Evolutionary conservation across 1,140 invertebrate genomes (phyloP).

Genomic region (Bombus affinis): DNA sequence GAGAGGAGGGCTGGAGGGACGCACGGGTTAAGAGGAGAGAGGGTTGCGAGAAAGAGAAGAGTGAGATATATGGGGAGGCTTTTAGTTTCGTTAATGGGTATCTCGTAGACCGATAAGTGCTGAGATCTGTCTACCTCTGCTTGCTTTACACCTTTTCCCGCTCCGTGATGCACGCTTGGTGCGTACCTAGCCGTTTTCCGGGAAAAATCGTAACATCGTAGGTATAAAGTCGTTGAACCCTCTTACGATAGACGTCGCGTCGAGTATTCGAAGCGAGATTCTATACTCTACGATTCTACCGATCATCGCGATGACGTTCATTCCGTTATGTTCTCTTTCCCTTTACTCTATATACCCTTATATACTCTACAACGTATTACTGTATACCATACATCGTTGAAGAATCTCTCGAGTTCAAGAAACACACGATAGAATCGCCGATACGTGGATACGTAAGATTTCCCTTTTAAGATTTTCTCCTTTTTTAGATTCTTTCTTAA

Average conservation of each 20-base stretch:
- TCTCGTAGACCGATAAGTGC: constrained; percentile 82
- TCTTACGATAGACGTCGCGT: too few relatives aligned
- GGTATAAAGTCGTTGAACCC: constrained; percentile 1
- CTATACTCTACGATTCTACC: too few relatives aligned
- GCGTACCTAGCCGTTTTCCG: constrained; percentile 35
- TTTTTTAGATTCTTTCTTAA: too few relatives aligned
- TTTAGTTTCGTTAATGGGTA: constrained; percentile 82
- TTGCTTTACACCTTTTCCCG: constrained; percentile 80
- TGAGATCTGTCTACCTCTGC: constrained; percentile 80
- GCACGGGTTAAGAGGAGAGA: constrained; percentile 51
- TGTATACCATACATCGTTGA: too few relatives aligned
- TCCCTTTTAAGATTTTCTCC: too few relatives aligned
- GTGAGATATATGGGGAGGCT: constrained; percentile 81
- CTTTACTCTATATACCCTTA: too few relatives aligned
- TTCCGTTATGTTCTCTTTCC: too few relatives aligned
- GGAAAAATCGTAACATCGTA: constrained; percentile 49
- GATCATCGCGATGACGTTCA: too few relatives aligned
- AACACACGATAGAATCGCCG: too few relatives aligned
- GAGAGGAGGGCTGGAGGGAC: constrained; percentile 10
- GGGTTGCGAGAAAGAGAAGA: constrained; percentile 72
- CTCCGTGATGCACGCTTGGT: constrained; percentile 52
- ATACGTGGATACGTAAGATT: too few relatives aligned
- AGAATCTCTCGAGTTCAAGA: too few relatives aligned
- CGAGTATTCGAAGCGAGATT: neutral
- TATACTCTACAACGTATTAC: too few relatives aligned